These are phyloP conservation scores for Blastobasis lacticolella DNA, from an alignment of 2,888 invertebrate genomes.

Conservation along the genomic window DNA sequence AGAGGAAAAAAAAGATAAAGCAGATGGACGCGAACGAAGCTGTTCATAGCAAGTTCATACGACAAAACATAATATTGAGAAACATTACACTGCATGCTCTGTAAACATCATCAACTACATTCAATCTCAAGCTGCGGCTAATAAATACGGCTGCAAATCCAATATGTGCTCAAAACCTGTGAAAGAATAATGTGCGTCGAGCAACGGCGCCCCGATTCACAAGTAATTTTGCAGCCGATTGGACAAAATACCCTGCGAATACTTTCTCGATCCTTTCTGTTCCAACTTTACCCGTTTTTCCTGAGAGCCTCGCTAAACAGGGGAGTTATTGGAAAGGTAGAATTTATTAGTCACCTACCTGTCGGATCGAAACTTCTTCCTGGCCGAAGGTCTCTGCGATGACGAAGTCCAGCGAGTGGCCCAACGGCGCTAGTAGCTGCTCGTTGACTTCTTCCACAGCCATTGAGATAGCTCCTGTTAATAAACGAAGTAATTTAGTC, in stretches of 20 bases:
- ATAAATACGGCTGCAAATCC: too few species aligned
- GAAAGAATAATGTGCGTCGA: constrained; percentile 42
- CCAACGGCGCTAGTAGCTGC: constrained; percentile 74
- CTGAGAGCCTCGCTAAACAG: constrained; percentile 11
- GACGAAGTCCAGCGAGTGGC: constrained; percentile 84
- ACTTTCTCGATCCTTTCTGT: constrained; percentile 18
- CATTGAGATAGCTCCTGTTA: constrained; percentile 87
- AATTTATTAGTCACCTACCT: constrained; percentile 34
- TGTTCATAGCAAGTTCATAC: too few species aligned
- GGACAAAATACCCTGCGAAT: constrained; percentile 29
- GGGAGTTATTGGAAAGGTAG: constrained; percentile 4
- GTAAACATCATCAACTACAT: too few species aligned
- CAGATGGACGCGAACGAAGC: too few species aligned
- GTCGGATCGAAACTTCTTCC: constrained; percentile 88
- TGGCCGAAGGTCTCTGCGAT: constrained; percentile 94
- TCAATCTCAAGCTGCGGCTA: too few species aligned
- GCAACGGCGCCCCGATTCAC: constrained; percentile 30
- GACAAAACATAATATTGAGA: too few species aligned
- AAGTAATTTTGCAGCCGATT: constrained; percentile 43
- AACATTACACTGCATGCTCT: too few species aligned
- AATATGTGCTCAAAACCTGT: constrained; percentile 32
- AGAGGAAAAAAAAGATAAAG: too few species aligned
- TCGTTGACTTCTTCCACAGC: constrained; percentile 88
- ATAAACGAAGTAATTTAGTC: constrained; percentile 17
- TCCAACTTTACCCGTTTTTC: constrained; percentile 5